These are phyloP conservation scores for Aurelia aurita DNA, from an alignment of 30 jellyfish, hydroid and myxozoan species.

Conservation along the genomic window DNA sequence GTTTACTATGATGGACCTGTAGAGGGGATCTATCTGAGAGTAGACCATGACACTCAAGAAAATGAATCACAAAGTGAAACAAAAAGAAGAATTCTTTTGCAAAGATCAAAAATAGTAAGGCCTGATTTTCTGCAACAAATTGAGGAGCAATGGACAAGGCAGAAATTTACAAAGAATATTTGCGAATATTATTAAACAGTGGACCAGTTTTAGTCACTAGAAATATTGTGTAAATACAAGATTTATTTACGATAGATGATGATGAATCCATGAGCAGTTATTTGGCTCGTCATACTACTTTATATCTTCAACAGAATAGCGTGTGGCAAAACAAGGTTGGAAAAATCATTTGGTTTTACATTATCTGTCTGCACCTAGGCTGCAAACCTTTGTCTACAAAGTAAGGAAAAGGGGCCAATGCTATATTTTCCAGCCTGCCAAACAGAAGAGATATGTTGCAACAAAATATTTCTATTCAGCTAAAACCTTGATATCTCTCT, in stretches of 20 bases:
- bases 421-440: no score
- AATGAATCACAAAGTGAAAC: background rate
- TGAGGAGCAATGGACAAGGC: constrained; percentile 95
- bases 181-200: constrained; percentile 42
- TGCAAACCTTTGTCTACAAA: no score
- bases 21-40: constrained; percentile 83
- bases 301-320: no score
- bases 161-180: constrained; percentile 75
- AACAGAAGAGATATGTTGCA: no score
- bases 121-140: constrained; percentile 88
- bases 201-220: constrained; percentile 1
- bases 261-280: no score
- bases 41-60: constrained; percentile 42
- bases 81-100: background rate
- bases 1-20: constrained; percentile 87
- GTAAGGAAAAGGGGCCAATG: no score
- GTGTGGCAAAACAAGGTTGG: no score
- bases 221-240: background rate
- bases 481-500: no score
- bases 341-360: no score
- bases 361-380: no score
- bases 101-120: constrained; percentile 85
- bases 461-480: no score
- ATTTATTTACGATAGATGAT: background rate
- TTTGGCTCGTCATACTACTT: no score